Percentiles rank a stretch among this genome's conserved stretches.
phyloP scores from a whole-genome alignment of 2,113 vertebrate species.

The Eurystomus gularis region DNA sequence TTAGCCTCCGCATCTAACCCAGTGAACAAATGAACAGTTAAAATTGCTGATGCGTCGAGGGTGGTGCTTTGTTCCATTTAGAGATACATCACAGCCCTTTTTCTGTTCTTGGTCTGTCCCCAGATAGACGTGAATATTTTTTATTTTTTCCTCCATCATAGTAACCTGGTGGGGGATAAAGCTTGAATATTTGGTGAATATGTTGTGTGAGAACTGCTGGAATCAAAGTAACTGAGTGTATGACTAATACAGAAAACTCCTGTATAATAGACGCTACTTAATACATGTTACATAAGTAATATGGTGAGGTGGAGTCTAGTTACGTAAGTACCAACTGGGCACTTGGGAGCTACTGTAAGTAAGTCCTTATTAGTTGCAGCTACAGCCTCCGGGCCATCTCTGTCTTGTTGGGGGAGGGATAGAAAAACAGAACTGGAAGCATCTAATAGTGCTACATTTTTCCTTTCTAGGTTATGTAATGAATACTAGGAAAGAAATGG shows the following conservation, averaged over 20 bases:
- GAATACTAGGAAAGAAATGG: neutral
- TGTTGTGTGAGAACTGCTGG: neutral
- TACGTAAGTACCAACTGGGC: constrained; percentile 11
- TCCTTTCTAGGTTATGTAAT: neutral
- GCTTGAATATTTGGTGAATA: neutral
- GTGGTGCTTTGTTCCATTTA: neutral
- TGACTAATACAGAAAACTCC: neutral
- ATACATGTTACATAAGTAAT: constrained; percentile 14
- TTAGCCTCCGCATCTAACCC: neutral
- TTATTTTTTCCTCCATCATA: neutral
- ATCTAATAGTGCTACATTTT: neutral
- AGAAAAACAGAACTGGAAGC: neutral
- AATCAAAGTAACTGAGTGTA: neutral
- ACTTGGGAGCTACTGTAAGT: constrained; percentile 5
- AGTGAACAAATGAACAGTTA: neutral
- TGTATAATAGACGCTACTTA: constrained; percentile 9
- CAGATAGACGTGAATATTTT: neutral
- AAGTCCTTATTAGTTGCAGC: neutral
- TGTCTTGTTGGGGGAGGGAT: neutral
- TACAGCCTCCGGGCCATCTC: neutral
- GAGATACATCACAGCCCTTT: neutral
- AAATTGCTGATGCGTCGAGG: neutral
- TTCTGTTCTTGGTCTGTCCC: neutral
- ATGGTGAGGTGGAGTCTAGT: constrained; percentile 6
- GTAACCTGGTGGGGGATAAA: neutral